These are phyloP conservation scores for Ictalurus punctatus DNA, from an alignment of 2,113 vertebrate genomes.

Conservation along the genomic window DNA sequence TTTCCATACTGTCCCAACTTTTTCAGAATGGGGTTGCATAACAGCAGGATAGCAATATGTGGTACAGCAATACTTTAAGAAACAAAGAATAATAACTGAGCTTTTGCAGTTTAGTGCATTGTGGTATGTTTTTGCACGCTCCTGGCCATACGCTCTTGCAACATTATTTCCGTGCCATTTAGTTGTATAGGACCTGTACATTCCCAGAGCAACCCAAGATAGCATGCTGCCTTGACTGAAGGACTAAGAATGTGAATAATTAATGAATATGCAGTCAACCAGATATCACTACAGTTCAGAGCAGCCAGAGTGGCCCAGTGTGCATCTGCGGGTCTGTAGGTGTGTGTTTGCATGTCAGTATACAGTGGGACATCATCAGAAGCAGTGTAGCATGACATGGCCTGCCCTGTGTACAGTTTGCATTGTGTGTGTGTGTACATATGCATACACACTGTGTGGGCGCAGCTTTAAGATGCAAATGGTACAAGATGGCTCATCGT, in stretches of 20 bases:
- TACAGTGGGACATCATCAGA: conserved; percentile 1
- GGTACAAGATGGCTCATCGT: conserved; percentile 38
- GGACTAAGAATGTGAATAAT: conserved; percentile 47
- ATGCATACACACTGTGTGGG: conserved; percentile 29
- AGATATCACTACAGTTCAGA: conserved; percentile 33
- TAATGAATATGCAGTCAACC: conserved; percentile 41
- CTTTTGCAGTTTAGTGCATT: not conserved
- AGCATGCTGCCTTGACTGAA: not conserved
- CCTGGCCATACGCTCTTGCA: not conserved
- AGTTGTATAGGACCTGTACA: not conserved
- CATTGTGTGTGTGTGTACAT: conserved; percentile 4
- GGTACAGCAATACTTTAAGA: no score
- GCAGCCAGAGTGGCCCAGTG: conserved; percentile 11
- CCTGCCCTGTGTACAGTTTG: not conserved
- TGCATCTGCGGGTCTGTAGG: conserved; percentile 1
- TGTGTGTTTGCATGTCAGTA: conserved; percentile 26
- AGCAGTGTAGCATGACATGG: not conserved
- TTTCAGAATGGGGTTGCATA: no score
- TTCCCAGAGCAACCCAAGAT: not conserved
- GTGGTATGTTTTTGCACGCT: not conserved
- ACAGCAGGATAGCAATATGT: no score
- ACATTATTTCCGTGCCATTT: not conserved
- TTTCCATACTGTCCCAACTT: no score
- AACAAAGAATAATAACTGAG: no score
- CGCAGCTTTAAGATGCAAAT: conserved; percentile 35